Percentiles rank a stretch among this genome's conserved stretches.
These are phyloP conservation scores for Astur gentilis DNA, from an alignment of 2,113 vertebrate genomes.

Conservation along the genomic window DNA sequence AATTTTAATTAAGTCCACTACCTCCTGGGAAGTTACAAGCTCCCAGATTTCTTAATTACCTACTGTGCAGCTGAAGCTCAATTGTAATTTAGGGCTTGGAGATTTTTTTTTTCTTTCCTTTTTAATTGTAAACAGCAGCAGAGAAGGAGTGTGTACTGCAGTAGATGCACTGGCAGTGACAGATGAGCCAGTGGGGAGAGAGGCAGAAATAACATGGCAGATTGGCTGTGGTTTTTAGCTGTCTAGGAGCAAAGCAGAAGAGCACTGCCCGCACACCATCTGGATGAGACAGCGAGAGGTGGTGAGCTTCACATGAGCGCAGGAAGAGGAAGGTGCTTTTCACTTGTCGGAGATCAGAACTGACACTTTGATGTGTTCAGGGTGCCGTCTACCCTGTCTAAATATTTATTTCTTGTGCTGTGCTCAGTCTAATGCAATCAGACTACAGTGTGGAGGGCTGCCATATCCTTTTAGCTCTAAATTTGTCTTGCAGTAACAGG, in stretches of 20 bases:
- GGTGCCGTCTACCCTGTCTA: slow-evolving; percentile 75
- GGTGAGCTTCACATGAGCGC: slow-evolving; percentile 28
- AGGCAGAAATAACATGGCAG: slow-evolving; percentile 55
- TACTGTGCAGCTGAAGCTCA: background rate
- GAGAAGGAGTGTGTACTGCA: slow-evolving; percentile 24
- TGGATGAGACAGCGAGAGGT: slow-evolving; percentile 60
- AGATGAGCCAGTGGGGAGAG: slow-evolving; percentile 45
- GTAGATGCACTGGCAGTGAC: slow-evolving; percentile 66
- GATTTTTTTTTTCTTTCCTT: background rate
- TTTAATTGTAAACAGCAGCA: background rate
- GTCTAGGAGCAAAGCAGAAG: slow-evolving; percentile 49
- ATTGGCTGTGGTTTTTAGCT: slow-evolving; percentile 26
- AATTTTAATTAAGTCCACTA: slow-evolving; percentile 58
- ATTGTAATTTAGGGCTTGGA: background rate
- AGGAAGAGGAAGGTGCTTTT: slow-evolving; percentile 53
- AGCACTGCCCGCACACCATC: slow-evolving; percentile 54
- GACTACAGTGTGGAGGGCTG: slow-evolving; percentile 71
- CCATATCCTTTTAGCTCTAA: slow-evolving; percentile 71
- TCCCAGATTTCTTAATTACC: slow-evolving; percentile 60
- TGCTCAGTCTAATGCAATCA: slow-evolving; percentile 75
- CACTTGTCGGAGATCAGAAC: slow-evolving; percentile 64
- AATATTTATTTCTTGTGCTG: slow-evolving; percentile 76
- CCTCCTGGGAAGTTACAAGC: slow-evolving; percentile 50
- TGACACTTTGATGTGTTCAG: slow-evolving; percentile 72
- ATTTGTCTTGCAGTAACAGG: slow-evolving; percentile 57